phyloP scores from a whole-genome alignment of 2,113 vertebrate species.

The Microcebus jonahi region DNA sequence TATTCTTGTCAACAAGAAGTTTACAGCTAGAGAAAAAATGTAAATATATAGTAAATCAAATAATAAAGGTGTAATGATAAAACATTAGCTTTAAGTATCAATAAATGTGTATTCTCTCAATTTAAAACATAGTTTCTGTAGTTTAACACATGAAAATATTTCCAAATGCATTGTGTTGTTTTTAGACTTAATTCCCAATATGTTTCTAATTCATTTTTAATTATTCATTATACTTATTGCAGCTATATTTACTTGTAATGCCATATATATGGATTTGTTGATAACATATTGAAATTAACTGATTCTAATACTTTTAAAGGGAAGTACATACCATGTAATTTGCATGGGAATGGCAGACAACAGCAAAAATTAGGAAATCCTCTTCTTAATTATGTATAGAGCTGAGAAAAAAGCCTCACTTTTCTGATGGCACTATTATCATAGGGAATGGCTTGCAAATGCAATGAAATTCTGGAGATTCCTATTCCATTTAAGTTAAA shows the following conservation, averaged over 20 bases:
- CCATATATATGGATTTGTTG: background rate
- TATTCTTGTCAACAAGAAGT: background rate
- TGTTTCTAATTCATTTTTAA: background rate
- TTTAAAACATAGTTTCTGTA: background rate
- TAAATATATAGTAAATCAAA: background rate
- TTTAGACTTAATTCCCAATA: background rate
- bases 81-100: background rate
- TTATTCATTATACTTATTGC: background rate
- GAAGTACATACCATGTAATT: background rate
- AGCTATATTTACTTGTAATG: background rate
- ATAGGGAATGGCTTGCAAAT: background rate
- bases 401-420: background rate
- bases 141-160: background rate
- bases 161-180: background rate
- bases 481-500: background rate
- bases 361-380: background rate
- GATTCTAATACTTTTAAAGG: background rate
- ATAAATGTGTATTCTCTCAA: background rate
- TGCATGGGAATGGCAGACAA: background rate
- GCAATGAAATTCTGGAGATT: background rate
- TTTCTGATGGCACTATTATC: background rate
- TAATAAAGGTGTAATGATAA: background rate
- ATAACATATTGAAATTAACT: background rate
- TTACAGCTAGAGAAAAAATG: background rate
- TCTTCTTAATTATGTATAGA: background rate